Conservation (phyloP, 2,888 invertebrate species). For the Xestia sexstrigata region DNA sequence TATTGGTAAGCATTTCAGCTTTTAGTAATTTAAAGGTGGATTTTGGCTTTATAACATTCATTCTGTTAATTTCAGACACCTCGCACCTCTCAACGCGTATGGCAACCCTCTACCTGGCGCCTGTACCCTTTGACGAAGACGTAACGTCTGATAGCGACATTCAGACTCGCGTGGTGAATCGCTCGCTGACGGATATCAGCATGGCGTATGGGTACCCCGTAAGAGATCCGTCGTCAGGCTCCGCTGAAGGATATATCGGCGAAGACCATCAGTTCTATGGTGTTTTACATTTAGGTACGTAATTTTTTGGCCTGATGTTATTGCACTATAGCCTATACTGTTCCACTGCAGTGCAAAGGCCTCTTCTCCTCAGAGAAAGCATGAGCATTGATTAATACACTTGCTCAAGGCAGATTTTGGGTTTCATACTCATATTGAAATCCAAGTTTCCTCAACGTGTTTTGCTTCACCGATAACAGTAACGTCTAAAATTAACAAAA, state of each 20-base stretch:
- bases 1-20: slow-evolving; percentile 71
- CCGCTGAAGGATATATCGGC: slow-evolving; percentile 86
- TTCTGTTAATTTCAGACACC: slow-evolving; percentile 66
- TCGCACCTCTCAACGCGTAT: slow-evolving; percentile 72
- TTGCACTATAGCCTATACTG: no score
- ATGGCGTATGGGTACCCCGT: slow-evolving; percentile 85
- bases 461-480: no score
- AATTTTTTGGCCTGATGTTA: no score
- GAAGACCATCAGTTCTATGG: slow-evolving; percentile 86
- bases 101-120: slow-evolving; percentile 78
- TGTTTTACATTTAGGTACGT: slow-evolving; percentile 80
- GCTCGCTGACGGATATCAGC: slow-evolving; percentile 74
- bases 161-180: slow-evolving; percentile 42
- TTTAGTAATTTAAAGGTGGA: background rate
- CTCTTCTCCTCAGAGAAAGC: background rate
- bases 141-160: slow-evolving; percentile 31
- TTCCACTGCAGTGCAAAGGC: background rate
- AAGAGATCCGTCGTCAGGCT: slow-evolving; percentile 78
- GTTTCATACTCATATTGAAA: background rate
- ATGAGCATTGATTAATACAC: background rate
- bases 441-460: no score
- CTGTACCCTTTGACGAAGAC: slow-evolving; percentile 67
- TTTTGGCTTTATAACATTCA: background rate
- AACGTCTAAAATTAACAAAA: no score
- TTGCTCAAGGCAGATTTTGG: background rate